phyloP scores from a whole-genome alignment of 2,888 invertebrate genomes.

The Brachypalpus laphriformis region DNA sequence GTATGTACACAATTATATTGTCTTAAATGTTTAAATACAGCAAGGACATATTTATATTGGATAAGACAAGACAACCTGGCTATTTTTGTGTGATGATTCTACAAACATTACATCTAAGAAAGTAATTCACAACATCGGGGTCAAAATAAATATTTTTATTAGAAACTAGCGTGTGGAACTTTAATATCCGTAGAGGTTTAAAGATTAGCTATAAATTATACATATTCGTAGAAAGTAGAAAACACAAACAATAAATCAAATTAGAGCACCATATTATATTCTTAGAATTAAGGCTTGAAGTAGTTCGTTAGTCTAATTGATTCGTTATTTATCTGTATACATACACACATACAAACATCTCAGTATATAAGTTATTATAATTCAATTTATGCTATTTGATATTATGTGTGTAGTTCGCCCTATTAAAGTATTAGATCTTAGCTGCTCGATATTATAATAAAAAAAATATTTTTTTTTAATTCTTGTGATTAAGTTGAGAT shows the following conservation, averaged over 20 bases:
- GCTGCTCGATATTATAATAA: conserved; percentile 30
- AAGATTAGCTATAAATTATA: background rate
- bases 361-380: background rate
- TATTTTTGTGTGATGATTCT: background rate
- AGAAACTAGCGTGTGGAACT: background rate
- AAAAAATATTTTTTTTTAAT: conserved; percentile 1
- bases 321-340: conserved; percentile 2
- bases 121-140: background rate
- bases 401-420: conserved; percentile 33
- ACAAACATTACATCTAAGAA: background rate
- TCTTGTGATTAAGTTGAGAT: background rate
- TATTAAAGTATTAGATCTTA: conserved; percentile 12
- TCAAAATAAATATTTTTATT: background rate
- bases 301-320: conserved; percentile 23
- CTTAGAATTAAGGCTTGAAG: background rate
- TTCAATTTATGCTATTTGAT: background rate
- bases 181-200: background rate
- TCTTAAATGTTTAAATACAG: background rate
- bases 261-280: conserved; percentile 12
- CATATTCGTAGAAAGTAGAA: conserved; percentile 12
- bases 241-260: background rate
- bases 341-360: background rate
- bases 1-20: conserved; percentile 46
- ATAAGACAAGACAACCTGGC: background rate
- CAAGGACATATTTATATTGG: background rate